Percentiles rank a stretch among this genome's conserved stretches.
These are phyloP conservation scores for Coptodon bakossiorum DNA, from an alignment of 2,113 vertebrate genomes.

Conservation along the genomic window DNA sequence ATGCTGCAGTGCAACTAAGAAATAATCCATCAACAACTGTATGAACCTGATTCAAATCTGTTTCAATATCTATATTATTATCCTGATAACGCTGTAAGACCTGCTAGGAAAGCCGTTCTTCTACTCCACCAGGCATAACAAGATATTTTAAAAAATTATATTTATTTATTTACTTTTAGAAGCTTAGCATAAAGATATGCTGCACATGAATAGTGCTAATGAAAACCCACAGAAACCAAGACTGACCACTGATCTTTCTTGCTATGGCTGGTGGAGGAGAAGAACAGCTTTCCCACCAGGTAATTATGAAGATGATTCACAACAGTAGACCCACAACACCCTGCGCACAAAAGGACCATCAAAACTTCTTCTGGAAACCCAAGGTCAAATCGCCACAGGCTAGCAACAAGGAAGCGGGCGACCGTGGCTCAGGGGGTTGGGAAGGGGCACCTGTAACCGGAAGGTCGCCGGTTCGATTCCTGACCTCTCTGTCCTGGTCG, in stretches of 20 bases:
- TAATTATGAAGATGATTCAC: background rate
- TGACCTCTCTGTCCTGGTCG: no score
- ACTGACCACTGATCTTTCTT: background rate
- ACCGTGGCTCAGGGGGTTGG: no score
- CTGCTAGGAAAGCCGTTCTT: fast-evolving
- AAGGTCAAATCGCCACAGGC: background rate
- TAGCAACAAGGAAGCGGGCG: background rate
- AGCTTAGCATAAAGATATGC: background rate
- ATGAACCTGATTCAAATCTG: background rate
- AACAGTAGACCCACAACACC: background rate
- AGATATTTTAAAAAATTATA: background rate
- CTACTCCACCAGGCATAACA: background rate
- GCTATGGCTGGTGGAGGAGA: background rate
- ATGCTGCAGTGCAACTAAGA: background rate
- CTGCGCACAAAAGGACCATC: background rate
- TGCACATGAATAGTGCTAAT: background rate
- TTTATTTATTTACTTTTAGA: background rate
- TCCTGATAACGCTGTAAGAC: background rate
- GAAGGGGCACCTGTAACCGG: no score
- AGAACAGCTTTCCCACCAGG: background rate
- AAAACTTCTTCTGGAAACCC: background rate
- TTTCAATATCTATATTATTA: background rate
- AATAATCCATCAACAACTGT: background rate
- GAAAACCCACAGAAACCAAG: background rate
- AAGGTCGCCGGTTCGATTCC: no score